phyloP scores from a whole-genome alignment of 2,797 vertebrate species.

The Lycodopsis pacificus region DNA sequence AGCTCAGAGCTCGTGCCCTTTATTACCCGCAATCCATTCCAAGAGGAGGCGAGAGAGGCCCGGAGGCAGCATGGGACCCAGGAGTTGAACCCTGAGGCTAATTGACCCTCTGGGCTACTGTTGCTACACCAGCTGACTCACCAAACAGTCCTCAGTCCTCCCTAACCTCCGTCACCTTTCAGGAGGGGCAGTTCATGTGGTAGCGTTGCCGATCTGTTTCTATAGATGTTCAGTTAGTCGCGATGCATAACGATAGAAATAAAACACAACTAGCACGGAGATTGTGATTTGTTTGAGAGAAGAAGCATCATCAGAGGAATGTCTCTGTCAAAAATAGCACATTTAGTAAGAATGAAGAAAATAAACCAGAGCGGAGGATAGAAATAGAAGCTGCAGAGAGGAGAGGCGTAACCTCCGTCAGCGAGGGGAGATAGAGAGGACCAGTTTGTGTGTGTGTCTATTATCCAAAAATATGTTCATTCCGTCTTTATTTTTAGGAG shows the following conservation, averaged over 20 bases:
- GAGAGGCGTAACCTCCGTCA: background rate
- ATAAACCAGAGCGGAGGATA: background rate
- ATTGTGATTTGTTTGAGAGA: no score
- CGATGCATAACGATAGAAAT: no score
- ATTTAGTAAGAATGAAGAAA: background rate
- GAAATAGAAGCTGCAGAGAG: background rate
- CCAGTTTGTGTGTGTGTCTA: background rate
- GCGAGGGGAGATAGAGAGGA: slow-evolving; percentile 7
- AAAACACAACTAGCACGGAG: no score
- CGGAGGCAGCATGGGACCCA: background rate
- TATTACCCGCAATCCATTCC: background rate
- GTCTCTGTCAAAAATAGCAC: background rate
- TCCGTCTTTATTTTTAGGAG: background rate
- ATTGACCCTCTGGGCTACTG: background rate
- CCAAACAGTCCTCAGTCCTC: no score
- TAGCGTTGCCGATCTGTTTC: no score
- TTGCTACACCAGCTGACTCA: no score
- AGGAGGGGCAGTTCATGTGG: no score
- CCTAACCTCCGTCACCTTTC: no score
- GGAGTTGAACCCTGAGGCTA: background rate
- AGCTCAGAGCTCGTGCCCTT: background rate
- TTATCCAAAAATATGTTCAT: no score
- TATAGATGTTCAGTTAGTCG: no score
- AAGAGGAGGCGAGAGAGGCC: background rate
- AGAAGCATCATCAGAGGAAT: no score